Percentiles rank a stretch among this genome's conserved stretches.
phyloP scores from a whole-genome alignment of 2,888 invertebrate species.

The Parnassius apollo region DNA sequence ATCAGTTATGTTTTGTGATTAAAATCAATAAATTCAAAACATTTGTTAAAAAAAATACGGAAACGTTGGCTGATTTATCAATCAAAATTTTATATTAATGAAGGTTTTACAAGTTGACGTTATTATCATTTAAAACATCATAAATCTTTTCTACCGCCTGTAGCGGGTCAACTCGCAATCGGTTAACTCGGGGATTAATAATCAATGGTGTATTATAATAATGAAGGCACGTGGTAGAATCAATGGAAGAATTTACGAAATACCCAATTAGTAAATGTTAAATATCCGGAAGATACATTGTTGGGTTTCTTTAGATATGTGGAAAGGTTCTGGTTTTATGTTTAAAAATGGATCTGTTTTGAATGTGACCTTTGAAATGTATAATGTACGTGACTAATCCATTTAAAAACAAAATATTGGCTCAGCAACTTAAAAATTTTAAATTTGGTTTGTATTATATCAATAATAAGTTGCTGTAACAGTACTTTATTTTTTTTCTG shows the following conservation, averaged over 20 bases:
- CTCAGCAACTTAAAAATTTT: too few relatives aligned
- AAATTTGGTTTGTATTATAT: too few relatives aligned
- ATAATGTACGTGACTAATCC: too few relatives aligned
- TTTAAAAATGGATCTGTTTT: too few relatives aligned
- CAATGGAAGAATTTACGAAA: neutral
- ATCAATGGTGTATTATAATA: neutral
- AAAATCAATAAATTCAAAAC: neutral
- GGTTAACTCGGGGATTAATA: neutral
- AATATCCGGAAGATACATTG: too few relatives aligned
- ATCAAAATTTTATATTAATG: constrained; percentile 18
- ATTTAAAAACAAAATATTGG: too few relatives aligned
- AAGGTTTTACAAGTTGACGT: constrained; percentile 26
- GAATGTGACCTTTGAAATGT: too few relatives aligned
- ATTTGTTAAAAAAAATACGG: neutral
- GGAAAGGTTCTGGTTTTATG: too few relatives aligned
- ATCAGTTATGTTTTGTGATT: neutral
- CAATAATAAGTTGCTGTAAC: too few relatives aligned
- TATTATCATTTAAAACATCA: constrained; percentile 4
- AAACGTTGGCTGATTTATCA: neutral
- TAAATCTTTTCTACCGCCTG: neutral
- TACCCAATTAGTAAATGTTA: too few relatives aligned
- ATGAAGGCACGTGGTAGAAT: neutral
- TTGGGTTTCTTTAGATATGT: too few relatives aligned
- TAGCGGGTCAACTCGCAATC: neutral
- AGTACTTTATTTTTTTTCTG: too few relatives aligned